These are phyloP conservation scores for Axea sp. DNA, from an alignment of 2,888 invertebrate species.

Conservation along the genomic window DNA sequence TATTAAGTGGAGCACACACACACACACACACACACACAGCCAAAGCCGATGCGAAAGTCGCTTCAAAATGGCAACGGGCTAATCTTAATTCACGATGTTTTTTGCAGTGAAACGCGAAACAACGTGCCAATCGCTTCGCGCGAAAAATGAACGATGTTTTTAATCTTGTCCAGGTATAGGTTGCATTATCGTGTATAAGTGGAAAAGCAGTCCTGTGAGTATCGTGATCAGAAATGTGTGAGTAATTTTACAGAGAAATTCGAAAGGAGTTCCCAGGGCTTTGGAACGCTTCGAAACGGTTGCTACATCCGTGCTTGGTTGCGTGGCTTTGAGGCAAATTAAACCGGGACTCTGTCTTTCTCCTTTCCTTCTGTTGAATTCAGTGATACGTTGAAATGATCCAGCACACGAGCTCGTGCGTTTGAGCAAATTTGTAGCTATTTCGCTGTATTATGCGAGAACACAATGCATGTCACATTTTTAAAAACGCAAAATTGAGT, in stretches of 20 bases:
- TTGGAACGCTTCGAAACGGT: constrained; percentile 40
- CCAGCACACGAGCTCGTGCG: constrained; percentile 7
- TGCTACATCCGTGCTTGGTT: constrained; percentile 40
- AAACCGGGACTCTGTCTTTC: constrained; percentile 52
- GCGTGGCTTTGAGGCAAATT: constrained; percentile 57
- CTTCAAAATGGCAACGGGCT: constrained; percentile 1
- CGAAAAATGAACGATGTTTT: constrained; percentile 10
- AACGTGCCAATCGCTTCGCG: neutral
- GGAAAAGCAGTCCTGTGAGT: constrained; percentile 22
- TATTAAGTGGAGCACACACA: too few relatives aligned
- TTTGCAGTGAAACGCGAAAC: neutral
- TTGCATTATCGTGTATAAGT: constrained; percentile 34
- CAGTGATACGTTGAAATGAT: constrained; percentile 44
- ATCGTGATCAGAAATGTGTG: constrained; percentile 38
- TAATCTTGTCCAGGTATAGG: constrained; percentile 14
- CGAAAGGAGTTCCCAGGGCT: constrained; percentile 55
- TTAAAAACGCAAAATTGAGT: neutral
- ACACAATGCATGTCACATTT: constrained; percentile 23
- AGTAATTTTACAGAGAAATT: constrained; percentile 50
- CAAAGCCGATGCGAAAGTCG: constrained; percentile 4
- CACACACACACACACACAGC: too few relatives aligned
- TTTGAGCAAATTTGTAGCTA: constrained; percentile 23
- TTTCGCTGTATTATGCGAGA: constrained; percentile 32
- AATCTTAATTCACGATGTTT: neutral
- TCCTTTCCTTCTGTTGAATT: constrained; percentile 47